phyloP scores from a whole-genome alignment of 2,797 vertebrate species.

The Toxotes lorentzi region DNA sequence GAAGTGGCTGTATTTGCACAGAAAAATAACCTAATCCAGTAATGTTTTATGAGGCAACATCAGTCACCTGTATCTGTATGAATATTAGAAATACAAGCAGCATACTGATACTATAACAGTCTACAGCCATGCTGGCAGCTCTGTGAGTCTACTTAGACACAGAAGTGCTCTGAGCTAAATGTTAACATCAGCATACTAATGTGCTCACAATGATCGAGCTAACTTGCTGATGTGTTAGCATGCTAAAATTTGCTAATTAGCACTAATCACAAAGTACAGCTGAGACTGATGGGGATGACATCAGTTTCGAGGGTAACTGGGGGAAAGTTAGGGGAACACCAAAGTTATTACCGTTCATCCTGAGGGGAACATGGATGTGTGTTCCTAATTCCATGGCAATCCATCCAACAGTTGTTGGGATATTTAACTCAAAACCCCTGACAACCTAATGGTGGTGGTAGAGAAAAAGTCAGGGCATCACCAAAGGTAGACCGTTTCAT shows the following conservation, averaged over 20 bases:
- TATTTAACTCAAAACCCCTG: not conserved
- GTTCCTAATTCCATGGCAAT: not conserved
- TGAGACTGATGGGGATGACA: not conserved
- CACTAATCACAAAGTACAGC: not conserved
- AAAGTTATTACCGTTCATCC: not conserved
- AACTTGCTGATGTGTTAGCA: not conserved
- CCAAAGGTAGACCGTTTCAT: conserved; percentile 1
- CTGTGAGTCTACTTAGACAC: not conserved
- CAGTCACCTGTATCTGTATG: not conserved
- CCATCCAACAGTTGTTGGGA: not conserved
- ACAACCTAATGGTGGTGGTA: not conserved
- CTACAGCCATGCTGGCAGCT: not conserved
- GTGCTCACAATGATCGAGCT: not conserved
- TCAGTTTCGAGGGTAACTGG: not conserved
- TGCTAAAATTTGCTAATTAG: conserved; percentile 9
- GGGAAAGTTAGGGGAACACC: not conserved
- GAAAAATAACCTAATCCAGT: not conserved
- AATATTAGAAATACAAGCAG: not conserved
- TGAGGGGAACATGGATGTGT: conserved; percentile 3
- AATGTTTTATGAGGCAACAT: conserved; percentile 4
- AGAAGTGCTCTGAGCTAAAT: conserved; percentile 3
- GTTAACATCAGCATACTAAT: not conserved
- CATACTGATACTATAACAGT: not conserved
- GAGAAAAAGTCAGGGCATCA: not conserved
- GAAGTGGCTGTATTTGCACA: conserved; percentile 1